Conservation (phyloP, 2,113 vertebrate genomes). For the Tricholaema leucomelas region DNA sequence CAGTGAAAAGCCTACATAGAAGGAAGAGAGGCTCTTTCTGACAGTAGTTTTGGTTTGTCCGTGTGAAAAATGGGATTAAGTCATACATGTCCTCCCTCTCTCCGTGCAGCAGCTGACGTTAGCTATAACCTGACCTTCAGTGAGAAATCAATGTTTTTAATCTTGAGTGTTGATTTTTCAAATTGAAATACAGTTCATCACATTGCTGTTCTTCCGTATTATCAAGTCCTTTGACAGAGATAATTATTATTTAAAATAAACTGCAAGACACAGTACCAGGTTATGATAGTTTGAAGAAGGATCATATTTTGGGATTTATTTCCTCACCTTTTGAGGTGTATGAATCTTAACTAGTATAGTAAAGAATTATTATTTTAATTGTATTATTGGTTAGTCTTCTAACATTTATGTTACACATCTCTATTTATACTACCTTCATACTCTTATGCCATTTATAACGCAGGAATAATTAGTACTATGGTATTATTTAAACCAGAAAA, state of each 20-base stretch:
- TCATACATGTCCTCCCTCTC: neutral
- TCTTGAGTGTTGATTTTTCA: constrained; percentile 24
- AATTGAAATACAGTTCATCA: constrained; percentile 8
- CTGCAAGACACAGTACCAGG: neutral
- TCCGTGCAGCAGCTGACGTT: neutral
- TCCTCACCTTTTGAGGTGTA: neutral
- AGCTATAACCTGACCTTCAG: neutral
- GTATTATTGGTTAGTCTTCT: neutral
- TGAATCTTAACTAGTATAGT: neutral
- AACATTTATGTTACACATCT: neutral
- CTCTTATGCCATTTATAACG: neutral
- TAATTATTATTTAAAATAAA: neutral
- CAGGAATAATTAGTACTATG: neutral
- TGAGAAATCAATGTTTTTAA: neutral
- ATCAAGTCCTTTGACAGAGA: neutral
- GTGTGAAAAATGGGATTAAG: constrained; percentile 3
- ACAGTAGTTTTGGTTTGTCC: neutral
- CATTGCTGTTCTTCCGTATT: neutral
- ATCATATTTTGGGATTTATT: neutral
- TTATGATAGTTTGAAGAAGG: neutral
- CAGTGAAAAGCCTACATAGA: neutral
- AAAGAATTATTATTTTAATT: neutral
- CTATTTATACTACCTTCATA: neutral
- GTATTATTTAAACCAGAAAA: neutral
- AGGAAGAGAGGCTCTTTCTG: neutral